Base-by-base conservation (phyloP, 2,797 vertebrate genomes). In the Mormyrus hasselquistii region DNA sequence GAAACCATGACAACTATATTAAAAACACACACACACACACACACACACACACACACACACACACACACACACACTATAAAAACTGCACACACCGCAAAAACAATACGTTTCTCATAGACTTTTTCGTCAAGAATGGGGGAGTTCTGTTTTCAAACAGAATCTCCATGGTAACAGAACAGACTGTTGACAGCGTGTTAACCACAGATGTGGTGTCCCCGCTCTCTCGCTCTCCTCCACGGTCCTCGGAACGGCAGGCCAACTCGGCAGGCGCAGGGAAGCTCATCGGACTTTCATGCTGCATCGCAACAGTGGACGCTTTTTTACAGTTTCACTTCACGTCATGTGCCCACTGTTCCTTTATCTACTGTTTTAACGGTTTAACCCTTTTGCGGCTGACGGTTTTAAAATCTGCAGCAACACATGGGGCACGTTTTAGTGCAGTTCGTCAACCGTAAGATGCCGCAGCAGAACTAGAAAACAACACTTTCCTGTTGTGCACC, bases 111-210 rank as follows among this genome's bases (percentile, higher is more conserved):
- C 50, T 41, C 65, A 79, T 34, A 34, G 34, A 87, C 62, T 16
- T 25, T 14, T 12, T 62, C 4, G 0, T 79, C 47, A 25, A 89
- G 87, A 79, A 89, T 59, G 16, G 50, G 55, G 8, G 69, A 2
- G 47, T 49, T 79, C 73, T 76, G 62, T 57, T 79, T 87, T 47
- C 22, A 47, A 88, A 34, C 73, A 12, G 19, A 4, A 52, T 90
- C n/a, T 65, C 76, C 76, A 62, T 62, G 84, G 89, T 59, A 85
- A 88, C 89, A 59, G 52, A 34, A 50, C 82, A 84, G 41, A 7
- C 38, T 65, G 76, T 73, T 89, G 86, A 89, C 34, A 44, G 25
- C 16, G 6, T 12, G 6, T 12, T 57, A 89, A 87, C 52, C 85
- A 62, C 89, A 87, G 86, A 29, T 50, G 57, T 49, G 10, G 79